Conservation (phyloP, 2,888 invertebrate genomes). For the Ormyrus labotus region DNA sequence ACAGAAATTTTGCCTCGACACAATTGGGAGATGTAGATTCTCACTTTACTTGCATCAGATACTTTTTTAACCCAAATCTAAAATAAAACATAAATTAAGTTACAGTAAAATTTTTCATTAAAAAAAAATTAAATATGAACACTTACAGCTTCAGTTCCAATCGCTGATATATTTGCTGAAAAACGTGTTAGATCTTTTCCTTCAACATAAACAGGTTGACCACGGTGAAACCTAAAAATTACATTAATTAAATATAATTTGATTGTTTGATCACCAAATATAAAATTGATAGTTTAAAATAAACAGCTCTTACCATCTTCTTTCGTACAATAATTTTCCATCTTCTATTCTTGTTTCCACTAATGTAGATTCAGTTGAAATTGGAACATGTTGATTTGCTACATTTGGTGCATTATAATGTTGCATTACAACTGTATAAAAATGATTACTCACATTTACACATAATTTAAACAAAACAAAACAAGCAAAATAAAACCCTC, state of each 20-base stretch:
- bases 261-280: not conserved
- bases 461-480: not conserved
- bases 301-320: conserved; percentile 83
- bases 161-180: conserved; percentile 92
- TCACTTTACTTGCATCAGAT: conserved; percentile 85
- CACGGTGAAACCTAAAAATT: conserved; percentile 86
- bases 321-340: conserved; percentile 94
- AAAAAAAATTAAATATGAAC: conserved; percentile 11
- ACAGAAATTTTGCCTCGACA: conserved; percentile 92
- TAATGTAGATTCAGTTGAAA: conserved; percentile 76
- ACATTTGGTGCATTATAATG: conserved; percentile 60
- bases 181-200: conserved; percentile 91
- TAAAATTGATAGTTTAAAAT: not conserved
- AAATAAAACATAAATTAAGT: conserved; percentile 65
- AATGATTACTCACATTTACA: conserved; percentile 4
- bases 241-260: conserved; percentile 30
- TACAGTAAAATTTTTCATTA: conserved; percentile 17
- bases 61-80: conserved; percentile 95
- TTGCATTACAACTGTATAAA: conserved; percentile 40
- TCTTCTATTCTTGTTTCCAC: conserved; percentile 94
- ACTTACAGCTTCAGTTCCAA: conserved; percentile 91
- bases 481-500: not conserved
- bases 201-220: conserved; percentile 94
- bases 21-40: conserved; percentile 89
- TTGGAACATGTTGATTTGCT: conserved; percentile 70